Evolutionary conservation across 1,140 invertebrate species (phyloP), one percentile per base, ranked within the genome.

Genomic region (Theocolax elegans): DNA sequence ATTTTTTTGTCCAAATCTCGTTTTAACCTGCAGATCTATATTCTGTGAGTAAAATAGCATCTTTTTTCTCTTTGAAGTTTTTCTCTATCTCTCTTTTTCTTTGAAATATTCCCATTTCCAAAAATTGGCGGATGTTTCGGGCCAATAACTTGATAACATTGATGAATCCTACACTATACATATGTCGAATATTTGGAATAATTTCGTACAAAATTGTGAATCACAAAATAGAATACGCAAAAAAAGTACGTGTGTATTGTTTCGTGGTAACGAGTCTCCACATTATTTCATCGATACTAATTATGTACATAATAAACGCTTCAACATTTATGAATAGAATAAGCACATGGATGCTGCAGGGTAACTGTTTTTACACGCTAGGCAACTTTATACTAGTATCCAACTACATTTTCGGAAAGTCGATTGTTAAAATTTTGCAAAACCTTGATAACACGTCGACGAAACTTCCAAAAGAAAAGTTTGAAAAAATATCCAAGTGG

Each of bases 241-340:
- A 40, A 42, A 7, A 1, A 0, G 42, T 40, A 2, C 67, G 63
- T 38, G n/a, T 74, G 1, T 46, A 56, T 38, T 78, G 78, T 0
- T 70, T 67, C 9, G 0, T 79, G 2, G 0, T 76, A 1, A 64
- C 69, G 0, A 0, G 53, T 0, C 0, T 71, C 7, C 78, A 63
- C 15, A 7, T 75, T 2, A 3, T 3, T 3, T 17, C 23, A 0
- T 29, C 72, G 0, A 0, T 71, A 1, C 0, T 64, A 0, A 1
- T 74, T 0, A 13, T 82, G 0, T 83, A 80, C 21, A 8, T 76
- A 21, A 72, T 79, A 0, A 72, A 83, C 40, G 35, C 80, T 8
- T 65, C 75, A 0, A 8, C 6, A 0, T 15, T 77, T 0, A 21
- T 63, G 3, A 73, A 67, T 1, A 35, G 62, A 0, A 65, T 46